Evolutionary conservation across 2,888 invertebrate species (phyloP).

Genomic region (Neocrepidodera transversa): DNA sequence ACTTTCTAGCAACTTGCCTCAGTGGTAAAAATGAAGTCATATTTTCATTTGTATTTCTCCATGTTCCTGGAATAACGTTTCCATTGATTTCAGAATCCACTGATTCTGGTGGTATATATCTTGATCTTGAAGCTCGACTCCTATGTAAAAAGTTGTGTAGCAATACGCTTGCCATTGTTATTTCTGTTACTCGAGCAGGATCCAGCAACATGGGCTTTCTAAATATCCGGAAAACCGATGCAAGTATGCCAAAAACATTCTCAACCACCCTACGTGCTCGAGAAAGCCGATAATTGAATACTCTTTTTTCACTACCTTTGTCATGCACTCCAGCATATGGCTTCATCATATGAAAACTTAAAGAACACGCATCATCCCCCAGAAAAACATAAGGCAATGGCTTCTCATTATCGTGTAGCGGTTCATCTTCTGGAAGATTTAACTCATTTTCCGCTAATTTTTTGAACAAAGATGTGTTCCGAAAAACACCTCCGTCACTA

Average conservation of each 20-base stretch:
- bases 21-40: conserved; percentile 22
- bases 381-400: conserved; percentile 29
- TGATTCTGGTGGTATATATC: conserved; percentile 26
- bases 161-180: conserved; percentile 19
- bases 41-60: conserved; percentile 3
- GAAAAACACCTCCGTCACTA: no score
- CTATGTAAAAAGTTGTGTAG: conserved; percentile 32
- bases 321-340: conserved; percentile 41
- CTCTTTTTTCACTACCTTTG: conserved; percentile 34
- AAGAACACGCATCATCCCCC: conserved; percentile 34
- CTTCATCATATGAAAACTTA: conserved; percentile 32
- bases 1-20: conserved; percentile 10
- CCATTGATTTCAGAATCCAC: conserved; percentile 23
- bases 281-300: conserved; percentile 41
- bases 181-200: conserved; percentile 27
- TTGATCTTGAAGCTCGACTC: conserved; percentile 19
- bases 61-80: conserved; percentile 11
- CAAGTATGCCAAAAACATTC: conserved; percentile 29
- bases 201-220: conserved; percentile 31
- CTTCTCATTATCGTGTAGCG: no score
- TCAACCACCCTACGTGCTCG: conserved; percentile 30
- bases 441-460: no score
- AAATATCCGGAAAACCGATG: conserved; percentile 31
- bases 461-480: no score
- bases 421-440: no score